These are phyloP conservation scores for Platyscapa corneri DNA, from an alignment of 1,140 invertebrate species.

Conservation along the genomic window DNA sequence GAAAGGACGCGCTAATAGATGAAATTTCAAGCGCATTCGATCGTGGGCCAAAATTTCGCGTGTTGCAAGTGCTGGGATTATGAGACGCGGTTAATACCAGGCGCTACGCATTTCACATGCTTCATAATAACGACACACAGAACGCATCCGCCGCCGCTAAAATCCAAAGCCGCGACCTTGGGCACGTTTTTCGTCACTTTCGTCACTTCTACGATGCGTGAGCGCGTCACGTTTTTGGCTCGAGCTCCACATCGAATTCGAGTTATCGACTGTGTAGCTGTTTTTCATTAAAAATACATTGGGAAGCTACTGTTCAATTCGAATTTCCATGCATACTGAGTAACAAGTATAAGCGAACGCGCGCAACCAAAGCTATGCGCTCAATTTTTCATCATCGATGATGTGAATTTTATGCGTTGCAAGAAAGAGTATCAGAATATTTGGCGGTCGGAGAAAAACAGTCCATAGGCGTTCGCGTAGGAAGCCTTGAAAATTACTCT, in stretches of 20 bases:
- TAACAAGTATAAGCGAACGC: not conserved
- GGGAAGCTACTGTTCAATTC: not conserved
- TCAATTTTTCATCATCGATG: not conserved
- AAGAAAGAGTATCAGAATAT: not conserved
- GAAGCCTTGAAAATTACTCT: not conserved
- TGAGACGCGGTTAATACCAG: not conserved
- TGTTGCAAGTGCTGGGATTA: slow-evolving; percentile 7
- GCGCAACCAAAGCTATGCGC: not conserved
- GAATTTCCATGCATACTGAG: not conserved
- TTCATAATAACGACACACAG: not conserved
- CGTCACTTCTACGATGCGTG: not conserved
- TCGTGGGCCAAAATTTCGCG: slow-evolving; percentile 13
- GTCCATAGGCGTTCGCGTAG: too few relatives aligned
- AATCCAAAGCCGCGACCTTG: not conserved
- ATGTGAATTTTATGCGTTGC: not conserved
- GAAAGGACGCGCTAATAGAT: not conserved
- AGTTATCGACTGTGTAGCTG: not conserved
- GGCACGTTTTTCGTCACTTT: not conserved
- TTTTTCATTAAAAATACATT: slow-evolving; percentile 1
- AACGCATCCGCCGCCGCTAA: not conserved
- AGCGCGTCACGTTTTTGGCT: not conserved
- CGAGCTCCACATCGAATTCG: not conserved
- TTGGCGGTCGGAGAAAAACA: not conserved
- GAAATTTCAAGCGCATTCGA: slow-evolving; percentile 1
- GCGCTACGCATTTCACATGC: not conserved